These are phyloP conservation scores for Sphaeramia orbicularis DNA, from an alignment of 2,797 vertebrate species.

Conservation along the genomic window DNA sequence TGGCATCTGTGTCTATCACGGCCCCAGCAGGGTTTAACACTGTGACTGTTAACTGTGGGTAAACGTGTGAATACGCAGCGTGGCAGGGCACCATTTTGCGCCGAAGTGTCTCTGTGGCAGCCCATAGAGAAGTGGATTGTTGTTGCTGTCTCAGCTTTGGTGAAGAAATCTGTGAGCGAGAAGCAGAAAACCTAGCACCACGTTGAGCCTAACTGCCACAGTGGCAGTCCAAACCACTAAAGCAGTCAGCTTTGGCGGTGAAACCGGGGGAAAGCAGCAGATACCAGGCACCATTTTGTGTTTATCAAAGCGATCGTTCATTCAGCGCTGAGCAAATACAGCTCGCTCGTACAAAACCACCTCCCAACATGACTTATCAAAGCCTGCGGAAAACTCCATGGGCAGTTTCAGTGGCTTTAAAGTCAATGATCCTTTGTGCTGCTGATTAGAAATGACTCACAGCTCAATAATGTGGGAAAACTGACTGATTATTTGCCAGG, in stretches of 20 bases:
- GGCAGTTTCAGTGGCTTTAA: not conserved
- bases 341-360: constrained; percentile 17
- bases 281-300: constrained; percentile 30
- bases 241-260: constrained; percentile 9
- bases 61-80: constrained; percentile 48
- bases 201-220: constrained; percentile 30
- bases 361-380: not conserved
- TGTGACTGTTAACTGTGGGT: constrained; percentile 34
- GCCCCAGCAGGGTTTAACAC: constrained; percentile 28
- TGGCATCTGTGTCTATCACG: constrained; percentile 22
- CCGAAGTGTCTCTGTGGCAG: constrained; percentile 54
- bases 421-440: not conserved
- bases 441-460: not conserved
- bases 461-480: not conserved
- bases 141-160: constrained; percentile 23
- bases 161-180: constrained; percentile 26
- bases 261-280: constrained; percentile 10
- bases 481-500: not conserved
- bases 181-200: constrained; percentile 16
- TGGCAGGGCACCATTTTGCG: constrained; percentile 36
- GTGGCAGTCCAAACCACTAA: constrained; percentile 25
- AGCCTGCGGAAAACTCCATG: not conserved
- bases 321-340: constrained; percentile 28
- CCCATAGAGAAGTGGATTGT: not conserved
- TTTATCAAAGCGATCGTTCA: constrained; percentile 27